Evolutionary conservation across 2,113 vertebrate genomes (phyloP).

Genomic region (Camelus bactrianus): DNA sequence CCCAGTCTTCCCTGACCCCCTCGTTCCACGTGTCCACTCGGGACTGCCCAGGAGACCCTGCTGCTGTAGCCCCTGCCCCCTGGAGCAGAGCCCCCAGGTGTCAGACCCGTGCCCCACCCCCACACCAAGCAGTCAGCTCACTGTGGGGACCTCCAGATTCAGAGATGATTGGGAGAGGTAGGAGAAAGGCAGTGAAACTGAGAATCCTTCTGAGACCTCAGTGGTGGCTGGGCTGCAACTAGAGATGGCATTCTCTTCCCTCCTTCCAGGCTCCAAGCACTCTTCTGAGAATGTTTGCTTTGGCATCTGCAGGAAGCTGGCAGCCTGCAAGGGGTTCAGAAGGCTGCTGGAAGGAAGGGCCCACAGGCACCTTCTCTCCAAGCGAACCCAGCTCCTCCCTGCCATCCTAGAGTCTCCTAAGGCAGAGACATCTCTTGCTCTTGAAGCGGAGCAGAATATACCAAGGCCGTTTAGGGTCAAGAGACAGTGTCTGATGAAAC

Average conservation of each 20-base stretch:
- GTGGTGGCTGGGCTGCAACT: background rate
- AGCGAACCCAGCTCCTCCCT: background rate
- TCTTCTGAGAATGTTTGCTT: background rate
- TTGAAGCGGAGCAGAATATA: background rate
- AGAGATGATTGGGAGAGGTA: background rate
- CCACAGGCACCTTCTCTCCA: background rate
- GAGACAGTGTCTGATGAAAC: background rate
- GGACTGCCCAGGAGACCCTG: background rate
- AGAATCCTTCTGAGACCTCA: background rate
- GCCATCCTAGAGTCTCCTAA: background rate
- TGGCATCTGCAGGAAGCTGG: background rate
- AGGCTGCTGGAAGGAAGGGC: background rate
- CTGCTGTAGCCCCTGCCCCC: no score
- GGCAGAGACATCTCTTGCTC: background rate
- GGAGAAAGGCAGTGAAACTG: background rate
- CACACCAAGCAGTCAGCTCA: background rate
- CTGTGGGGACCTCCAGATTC: background rate
- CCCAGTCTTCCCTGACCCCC: background rate
- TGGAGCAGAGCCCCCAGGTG: no score
- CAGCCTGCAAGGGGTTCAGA: background rate
- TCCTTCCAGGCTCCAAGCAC: background rate
- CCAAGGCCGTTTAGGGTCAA: background rate
- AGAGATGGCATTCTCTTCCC: background rate
- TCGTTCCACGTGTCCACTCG: background rate
- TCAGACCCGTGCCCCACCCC: background rate